Base-by-base conservation (phyloP, 1,140 invertebrate genomes). In the Trichoplusia ni region DNA sequence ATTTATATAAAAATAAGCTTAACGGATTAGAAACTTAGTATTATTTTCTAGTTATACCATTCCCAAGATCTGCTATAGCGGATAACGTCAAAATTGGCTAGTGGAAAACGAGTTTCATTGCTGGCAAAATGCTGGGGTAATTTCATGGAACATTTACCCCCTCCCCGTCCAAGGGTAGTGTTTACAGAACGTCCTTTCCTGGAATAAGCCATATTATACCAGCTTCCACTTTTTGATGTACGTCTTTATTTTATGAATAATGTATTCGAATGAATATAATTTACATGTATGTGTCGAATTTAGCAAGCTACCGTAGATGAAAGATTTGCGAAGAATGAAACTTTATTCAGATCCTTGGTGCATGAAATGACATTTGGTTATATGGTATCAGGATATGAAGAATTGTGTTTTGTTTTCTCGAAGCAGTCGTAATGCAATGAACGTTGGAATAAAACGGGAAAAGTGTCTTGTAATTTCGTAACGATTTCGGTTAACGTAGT, bases 141-240 rank as follows among this genome's bases (percentile, higher is more conserved):
- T 81, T 79, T 79, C 79, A 81, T 79, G 79, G 77, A 71, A 77
- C 79, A 81, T 81, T 81, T 77, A 77, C 71, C 67, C 56, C n/a
- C n/a, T n/a, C n/a, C 64, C 19, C 54, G 71, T 64, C 79, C 75
- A 71, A 75, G 72, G 71, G 69, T 72, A 73, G 56, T 81, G 79
- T 81, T 77, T 79, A 77, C 76, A 70, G 56, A 67, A 68, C 66
- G 62, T 59, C 63, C 68, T 65, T 59, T 31, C n/a, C 62, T 64
- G 37, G 38, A 65, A 64, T 67, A 65, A 64, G 47, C 44, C 69
- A n/a, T n/a, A n/a, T 71, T 69, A 68, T 71, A 37, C 31, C 44
- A 60, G 62, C 46, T 65, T 42, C 42, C 31, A 64, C 40, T 63
- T 70, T 69, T 67, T 64, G 49, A 56, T 69, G 33, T 69, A 60